phyloP scores from a whole-genome alignment of 2,113 vertebrate genomes.

The Siniperca knerii region DNA sequence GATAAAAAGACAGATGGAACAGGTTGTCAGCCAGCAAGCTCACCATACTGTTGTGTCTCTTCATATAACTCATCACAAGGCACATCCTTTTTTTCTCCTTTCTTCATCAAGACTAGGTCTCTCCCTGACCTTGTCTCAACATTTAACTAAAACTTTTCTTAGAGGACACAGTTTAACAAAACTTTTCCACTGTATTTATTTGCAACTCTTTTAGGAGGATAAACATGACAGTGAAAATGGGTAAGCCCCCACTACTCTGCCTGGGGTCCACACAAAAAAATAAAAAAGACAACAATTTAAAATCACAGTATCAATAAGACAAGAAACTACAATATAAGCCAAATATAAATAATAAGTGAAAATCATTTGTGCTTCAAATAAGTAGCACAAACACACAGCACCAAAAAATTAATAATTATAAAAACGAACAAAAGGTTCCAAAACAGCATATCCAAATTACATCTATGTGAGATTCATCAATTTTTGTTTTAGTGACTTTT shows the following conservation, averaged over 20 bases:
- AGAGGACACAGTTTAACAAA: conserved; percentile 41
- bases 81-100: conserved; percentile 18
- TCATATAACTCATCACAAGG: conserved; percentile 58
- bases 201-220: conserved; percentile 26
- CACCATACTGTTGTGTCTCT: conserved; percentile 63
- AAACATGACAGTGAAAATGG: conserved; percentile 45
- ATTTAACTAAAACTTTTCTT: conserved; percentile 49
- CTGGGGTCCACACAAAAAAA: no score
- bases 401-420: no score
- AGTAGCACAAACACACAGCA: no score
- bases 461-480: no score
- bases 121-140: conserved; percentile 46
- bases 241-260: conserved; percentile 12
- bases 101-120: conserved; percentile 19
- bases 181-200: conserved; percentile 42
- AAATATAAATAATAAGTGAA: no score
- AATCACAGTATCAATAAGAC: no score
- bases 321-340: no score
- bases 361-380: no score
- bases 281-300: no score
- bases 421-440: no score
- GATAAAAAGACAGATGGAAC: conserved; percentile 65
- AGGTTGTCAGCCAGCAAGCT: conserved; percentile 58
- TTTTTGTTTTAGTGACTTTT: no score
- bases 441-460: no score